Conservation (phyloP, 2,888 invertebrate species). For the Pyrocoelia pectoralis region DNA sequence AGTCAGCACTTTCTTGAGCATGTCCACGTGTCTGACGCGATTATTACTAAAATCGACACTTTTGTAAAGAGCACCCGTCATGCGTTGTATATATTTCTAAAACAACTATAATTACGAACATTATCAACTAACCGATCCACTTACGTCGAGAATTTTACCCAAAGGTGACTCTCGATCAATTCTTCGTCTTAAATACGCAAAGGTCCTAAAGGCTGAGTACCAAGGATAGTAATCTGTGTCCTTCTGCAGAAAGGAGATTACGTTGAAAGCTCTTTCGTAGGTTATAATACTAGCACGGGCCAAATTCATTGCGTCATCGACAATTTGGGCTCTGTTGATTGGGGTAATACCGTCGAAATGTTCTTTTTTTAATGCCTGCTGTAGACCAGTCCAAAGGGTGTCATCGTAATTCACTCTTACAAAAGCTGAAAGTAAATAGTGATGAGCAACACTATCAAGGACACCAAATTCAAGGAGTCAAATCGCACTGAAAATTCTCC, state of each 20-base stretch:
- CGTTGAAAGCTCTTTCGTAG: conserved; percentile 70
- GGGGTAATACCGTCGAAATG: conserved; percentile 65
- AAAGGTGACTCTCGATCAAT: conserved; percentile 50
- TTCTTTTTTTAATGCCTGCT: conserved; percentile 58
- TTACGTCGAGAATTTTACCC: conserved; percentile 8
- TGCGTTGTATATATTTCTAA: conserved; percentile 29
- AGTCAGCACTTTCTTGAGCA: conserved; percentile 67
- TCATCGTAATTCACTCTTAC: conserved; percentile 70
- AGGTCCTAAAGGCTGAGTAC: conserved; percentile 68
- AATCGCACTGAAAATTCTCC: too few species aligned
- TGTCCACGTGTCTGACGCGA: conserved; percentile 60
- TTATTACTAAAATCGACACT: conserved; percentile 38
- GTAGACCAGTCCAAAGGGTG: conserved; percentile 65
- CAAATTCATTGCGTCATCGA: conserved; percentile 81
- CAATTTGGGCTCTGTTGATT: conserved; percentile 76
- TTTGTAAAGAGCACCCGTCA: conserved; percentile 38
- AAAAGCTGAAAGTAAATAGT: conserved; percentile 19
- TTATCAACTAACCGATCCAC: background rate
- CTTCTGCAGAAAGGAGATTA: conserved; percentile 72
- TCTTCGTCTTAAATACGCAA: conserved; percentile 54
- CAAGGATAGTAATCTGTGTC: conserved; percentile 82
- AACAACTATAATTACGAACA: background rate
- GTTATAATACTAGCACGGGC: conserved; percentile 71
- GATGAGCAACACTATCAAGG: too few species aligned
- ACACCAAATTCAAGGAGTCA: conserved; percentile 58